Evolutionary conservation across 2,888 invertebrate species (phyloP), one percentile per base, ranked within the genome.

Genomic region (Cephus pygmeus): DNA sequence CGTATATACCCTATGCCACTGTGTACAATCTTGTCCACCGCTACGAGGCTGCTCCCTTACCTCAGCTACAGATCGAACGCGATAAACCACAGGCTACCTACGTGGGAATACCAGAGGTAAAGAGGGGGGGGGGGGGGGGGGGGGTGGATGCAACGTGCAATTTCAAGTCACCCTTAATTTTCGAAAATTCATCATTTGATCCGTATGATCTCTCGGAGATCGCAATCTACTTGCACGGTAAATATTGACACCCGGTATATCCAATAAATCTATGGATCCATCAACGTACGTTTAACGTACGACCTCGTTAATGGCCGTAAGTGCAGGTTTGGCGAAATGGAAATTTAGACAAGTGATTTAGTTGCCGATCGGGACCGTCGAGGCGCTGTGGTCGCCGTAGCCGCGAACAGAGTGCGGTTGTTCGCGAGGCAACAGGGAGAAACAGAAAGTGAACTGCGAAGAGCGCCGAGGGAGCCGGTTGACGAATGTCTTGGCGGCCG

Each of bases 61-160:
- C 74, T 33, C 79, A 76, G 80, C 79, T 80, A 80, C 81, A 83
- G 86, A 86, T 86, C 83, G 83, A 79, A 75, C 73, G 81, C 79
- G 86, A 85, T 85, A 85, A 84, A 79, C 79, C 56, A 76, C 74
- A 73, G 75, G 30, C 34, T 35, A 23, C 75, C 33, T 71, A 71
- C 33, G 71, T 34, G 31, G 3, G 71, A 4, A 30, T 34, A 9
- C 56, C 56, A 9, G 23, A 9, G 23, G 1, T 4, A 36, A 56
- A 34, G 34, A 34, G 34, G 0, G 34, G 1, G 1, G 34, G 3
- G 34, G 0, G 34, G 1, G 1, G 34, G 3, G 0, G 33, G 1
- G 34, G 34, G 34, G 1, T 9, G 2, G 56, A 23, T 9, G 56
- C 23, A 56, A 56, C 1, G 9, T 9, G 23, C 9, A 56, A 15